Base-by-base conservation (phyloP, 2,113 vertebrate genomes). In the Mola mola region DNA sequence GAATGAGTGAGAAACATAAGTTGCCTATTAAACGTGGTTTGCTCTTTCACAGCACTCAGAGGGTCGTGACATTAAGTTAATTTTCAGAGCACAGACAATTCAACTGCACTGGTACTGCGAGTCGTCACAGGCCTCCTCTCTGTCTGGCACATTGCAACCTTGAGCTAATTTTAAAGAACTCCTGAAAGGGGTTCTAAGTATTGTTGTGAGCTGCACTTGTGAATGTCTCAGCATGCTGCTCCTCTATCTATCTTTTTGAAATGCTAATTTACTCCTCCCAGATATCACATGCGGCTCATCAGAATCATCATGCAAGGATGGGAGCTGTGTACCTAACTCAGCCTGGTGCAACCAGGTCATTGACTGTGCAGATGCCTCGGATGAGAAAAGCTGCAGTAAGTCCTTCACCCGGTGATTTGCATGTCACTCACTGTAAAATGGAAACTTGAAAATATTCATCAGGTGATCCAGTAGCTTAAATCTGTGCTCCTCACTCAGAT, bases 301-400 rank as follows among this genome's bases (percentile, higher is more conserved):
- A 29, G 97, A 99, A 47, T 95, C 94, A 58, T 91, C 69, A 29
- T 99, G 97, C 71, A 92, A 93, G 51, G 96, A 98, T 55, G 96
- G 97, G 46, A 79, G 71, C 49, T 99, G 96, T 48, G 74, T 99
- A 43, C 90, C 94, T 44, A 94, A 90, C 86, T 93, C 96, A 13
- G 93, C 94, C 29, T 94, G 65, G 72, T 99, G 97, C 86, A 98
- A 99, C 92, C 96, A 98, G 92, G 92, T 95, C 88, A 90, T 96
- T 4, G 96, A 99, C 76, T 99, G 97, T 60, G 90, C 93, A 10
- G 97, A 99, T 56, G 95, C 95, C 73, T 97, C 96, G 0, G 97
- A 99, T 82, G 97, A 99, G 78, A 98, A 94, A 85, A 93, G 63
- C 78, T 99, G 97, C 90, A 95, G 97, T 99, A 88, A 95, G 97